A percentile compares a stretch with the other conserved stretches of the same genome.
Conservation (phyloP, 2,797 vertebrate genomes). For the Borostomias antarcticus region DNA sequence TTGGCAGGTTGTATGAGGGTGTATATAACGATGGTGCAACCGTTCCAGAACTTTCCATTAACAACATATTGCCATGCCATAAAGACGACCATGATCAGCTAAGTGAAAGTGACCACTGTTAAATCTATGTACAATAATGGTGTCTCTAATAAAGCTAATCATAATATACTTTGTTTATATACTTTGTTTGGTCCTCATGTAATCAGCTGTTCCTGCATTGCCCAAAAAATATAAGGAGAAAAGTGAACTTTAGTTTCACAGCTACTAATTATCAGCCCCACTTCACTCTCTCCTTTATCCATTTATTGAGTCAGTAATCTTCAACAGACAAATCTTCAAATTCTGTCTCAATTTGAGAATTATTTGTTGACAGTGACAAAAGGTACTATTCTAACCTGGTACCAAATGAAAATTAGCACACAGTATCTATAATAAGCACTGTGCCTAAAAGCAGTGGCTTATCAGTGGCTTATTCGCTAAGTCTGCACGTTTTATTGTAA, state of each 20-base stretch:
- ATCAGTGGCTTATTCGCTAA: too few relatives aligned
- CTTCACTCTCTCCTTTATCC: neutral
- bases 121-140: neutral
- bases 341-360: neutral
- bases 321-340: neutral
- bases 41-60: neutral
- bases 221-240: conserved; percentile 22
- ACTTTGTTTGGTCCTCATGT: neutral
- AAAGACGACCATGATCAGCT: too few relatives aligned
- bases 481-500: too few relatives aligned
- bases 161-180: neutral
- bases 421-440: neutral
- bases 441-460: neutral
- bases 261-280: neutral
- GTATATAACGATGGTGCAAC: conserved; percentile 6
- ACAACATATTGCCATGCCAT: neutral
- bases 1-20: conserved; percentile 11
- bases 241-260: neutral
- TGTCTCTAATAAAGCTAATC: neutral
- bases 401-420: neutral
- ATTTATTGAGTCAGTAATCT: neutral
- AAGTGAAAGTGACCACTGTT: neutral
- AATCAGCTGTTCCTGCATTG: neutral
- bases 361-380: neutral
- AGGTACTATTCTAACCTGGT: neutral